Base-by-base conservation (phyloP, 2,113 vertebrate genomes). In the Pampusana beccarii region DNA sequence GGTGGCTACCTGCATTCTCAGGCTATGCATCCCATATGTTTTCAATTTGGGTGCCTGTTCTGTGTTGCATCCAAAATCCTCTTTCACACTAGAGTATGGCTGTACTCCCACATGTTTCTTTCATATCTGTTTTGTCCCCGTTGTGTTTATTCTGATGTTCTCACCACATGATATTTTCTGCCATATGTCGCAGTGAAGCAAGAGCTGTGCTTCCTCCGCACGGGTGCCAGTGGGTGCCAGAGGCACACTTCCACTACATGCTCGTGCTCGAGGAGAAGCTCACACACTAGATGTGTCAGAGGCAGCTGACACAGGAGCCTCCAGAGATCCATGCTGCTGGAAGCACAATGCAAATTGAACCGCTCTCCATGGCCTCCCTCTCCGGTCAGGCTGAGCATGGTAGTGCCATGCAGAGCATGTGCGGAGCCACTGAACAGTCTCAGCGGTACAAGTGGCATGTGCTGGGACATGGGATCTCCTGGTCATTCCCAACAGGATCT, bases 51-150 rank as follows among this genome's bases (percentile, higher is more conserved):
- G 29, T 61, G 73, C 18, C 29, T 77, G 13, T 70, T 92, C 33
- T 80, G 13, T 51, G 17, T 58, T 71, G 36, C 34, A 89, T 66
- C 58, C 67, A 91, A 92, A 92, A 91, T 70, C 54, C 36, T 65
- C 60, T 84, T 73, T 80, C 40, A 11, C 31, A n/a, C 50, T 53
- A 21, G 38, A 80, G 34, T 36, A 28, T 20, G 54, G 34, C 75
- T 80, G 38, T 51, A 53, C 31, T 38, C 50, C 5, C 3, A 50
- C 64, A 66, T 15, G 29, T 44, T 84, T 92, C 53, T 83, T 95
- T 77, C 16, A 1, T 54, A 40, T 28, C 58, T 80, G 26, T 85
- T 93, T 92, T 86, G 50, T 86, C 40, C 71, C 67, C 4, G 1
- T 5, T 16, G 25, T 53, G 36, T 82, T 92, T 90, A 54, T 90